Conservation (phyloP, 2,113 vertebrate genomes). For the Dasyprocta punctata region DNA sequence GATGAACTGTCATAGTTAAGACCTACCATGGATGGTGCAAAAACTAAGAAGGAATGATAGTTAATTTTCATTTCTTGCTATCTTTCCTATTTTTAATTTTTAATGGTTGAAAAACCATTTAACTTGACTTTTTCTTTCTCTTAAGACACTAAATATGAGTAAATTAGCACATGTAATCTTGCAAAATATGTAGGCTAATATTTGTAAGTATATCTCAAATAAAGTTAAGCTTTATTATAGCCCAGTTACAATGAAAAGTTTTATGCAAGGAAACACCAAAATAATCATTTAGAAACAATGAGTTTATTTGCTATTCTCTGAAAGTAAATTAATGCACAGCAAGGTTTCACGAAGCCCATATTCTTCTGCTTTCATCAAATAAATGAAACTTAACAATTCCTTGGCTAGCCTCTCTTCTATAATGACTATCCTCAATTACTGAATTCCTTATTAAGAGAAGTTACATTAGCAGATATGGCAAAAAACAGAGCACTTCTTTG, state of each 20-base stretch:
- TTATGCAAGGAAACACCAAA: not conserved
- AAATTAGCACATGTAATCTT: too few species aligned
- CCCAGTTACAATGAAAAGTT: not conserved
- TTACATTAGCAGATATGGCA: not conserved
- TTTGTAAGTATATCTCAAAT: not conserved
- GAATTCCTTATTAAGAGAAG: not conserved
- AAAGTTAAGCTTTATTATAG: not conserved
- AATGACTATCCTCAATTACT: not conserved
- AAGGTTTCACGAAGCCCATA: not conserved
- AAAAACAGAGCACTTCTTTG: not conserved
- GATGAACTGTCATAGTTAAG: not conserved
- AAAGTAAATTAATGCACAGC: not conserved
- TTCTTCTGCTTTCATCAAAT: not conserved
- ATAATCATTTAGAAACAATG: not conserved
- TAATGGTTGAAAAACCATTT: not conserved
- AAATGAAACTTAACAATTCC: not conserved
- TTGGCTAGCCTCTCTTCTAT: not conserved
- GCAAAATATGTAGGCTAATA: not conserved
- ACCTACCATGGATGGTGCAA: not conserved
- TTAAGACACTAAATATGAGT: not conserved
- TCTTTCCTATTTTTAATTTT: not conserved
- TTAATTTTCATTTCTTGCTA: not conserved
- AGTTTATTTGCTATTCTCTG: not conserved
- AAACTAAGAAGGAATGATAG: constrained; percentile 1
- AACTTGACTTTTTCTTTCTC: not conserved